Base-by-base conservation (phyloP, 2,888 invertebrate species). In the Malthinus flaveolus region DNA sequence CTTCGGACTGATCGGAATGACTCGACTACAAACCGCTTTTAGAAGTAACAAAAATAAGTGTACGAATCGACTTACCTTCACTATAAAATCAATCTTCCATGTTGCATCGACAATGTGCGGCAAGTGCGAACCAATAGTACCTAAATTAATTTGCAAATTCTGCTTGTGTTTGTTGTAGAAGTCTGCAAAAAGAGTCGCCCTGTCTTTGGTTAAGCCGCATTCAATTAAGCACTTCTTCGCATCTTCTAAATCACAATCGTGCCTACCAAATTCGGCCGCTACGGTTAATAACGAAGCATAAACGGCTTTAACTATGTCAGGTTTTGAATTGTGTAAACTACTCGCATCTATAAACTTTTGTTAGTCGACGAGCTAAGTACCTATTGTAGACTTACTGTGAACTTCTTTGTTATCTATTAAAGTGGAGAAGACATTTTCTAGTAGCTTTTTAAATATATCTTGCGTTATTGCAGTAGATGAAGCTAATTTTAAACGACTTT, bases 1-100 rank as follows among this genome's bases (percentile, higher is more conserved):
- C 78, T 15, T 73, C 73, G 7, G 70, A 64, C 55, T 71, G 64
- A 58, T 75, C 74, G 44, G 73, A 63, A 49, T 66, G 67, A 61
- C 71, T 75, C 0, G 75, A 70, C 78, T 79, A 59, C 45, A 75
- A 75, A 31, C 56, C 3, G 5, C 23, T 23, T 23, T 23, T 23
- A 23, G 5, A 23, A 23, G 23, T 23, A 23, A 23, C 2, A 23
- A n/a, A n/a, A n/a, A n/a, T n/a, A n/a, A n/a, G 23, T 23, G 23
- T 15, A 33, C 10, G 9, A n/a, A 32, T n/a, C 11, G 1, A 15
- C 37, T 54, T 68, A 78, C 78, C 68, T 78, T 77, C 31, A 77
- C 68, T 23, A 77, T 68, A 61, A 75, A 83, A 74, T 85, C 84
- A n/a, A 85, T 76, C 71, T 84, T 85, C 85, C 85, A 85, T 60